phyloP scores from a whole-genome alignment of 2,888 invertebrate genomes.

The Hirudinaria manillensis region DNA sequence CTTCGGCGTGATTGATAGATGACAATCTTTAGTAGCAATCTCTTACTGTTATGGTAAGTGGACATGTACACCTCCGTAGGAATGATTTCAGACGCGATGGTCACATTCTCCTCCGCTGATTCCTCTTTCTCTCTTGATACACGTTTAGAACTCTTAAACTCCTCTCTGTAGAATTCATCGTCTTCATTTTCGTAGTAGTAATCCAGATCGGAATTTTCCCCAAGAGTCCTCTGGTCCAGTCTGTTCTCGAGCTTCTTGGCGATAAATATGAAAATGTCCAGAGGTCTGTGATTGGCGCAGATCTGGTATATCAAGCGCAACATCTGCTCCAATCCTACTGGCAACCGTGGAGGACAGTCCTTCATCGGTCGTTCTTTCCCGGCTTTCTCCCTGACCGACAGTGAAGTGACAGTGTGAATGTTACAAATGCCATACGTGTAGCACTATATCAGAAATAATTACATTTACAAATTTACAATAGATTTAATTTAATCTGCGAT shows the following conservation, averaged over 20 bases:
- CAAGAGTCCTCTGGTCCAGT: not conserved
- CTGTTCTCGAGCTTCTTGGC: constrained; percentile 21
- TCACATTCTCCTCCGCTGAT: not conserved
- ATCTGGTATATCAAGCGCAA: constrained; percentile 1
- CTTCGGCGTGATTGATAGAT: no score
- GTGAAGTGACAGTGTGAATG: no score
- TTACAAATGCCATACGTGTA: no score
- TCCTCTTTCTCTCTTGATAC: not conserved
- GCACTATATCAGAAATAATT: no score
- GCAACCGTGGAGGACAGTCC: not conserved
- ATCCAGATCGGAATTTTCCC: not conserved
- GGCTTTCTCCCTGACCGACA: no score
- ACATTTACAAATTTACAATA: no score
- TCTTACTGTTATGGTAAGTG: not conserved
- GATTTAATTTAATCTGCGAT: no score
- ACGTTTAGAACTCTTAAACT: not conserved
- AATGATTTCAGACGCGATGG: not conserved
- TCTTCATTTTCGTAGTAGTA: not conserved
- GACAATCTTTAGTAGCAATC: no score
- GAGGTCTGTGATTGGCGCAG: not conserved
- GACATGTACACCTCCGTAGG: not conserved
- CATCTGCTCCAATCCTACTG: not conserved
- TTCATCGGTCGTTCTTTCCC: no score
- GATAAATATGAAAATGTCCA: constrained; percentile 1
- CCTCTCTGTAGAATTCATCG: not conserved